Evolutionary conservation across 2,888 invertebrate species (phyloP).

Genomic region (Platycheirus albimanus): DNA sequence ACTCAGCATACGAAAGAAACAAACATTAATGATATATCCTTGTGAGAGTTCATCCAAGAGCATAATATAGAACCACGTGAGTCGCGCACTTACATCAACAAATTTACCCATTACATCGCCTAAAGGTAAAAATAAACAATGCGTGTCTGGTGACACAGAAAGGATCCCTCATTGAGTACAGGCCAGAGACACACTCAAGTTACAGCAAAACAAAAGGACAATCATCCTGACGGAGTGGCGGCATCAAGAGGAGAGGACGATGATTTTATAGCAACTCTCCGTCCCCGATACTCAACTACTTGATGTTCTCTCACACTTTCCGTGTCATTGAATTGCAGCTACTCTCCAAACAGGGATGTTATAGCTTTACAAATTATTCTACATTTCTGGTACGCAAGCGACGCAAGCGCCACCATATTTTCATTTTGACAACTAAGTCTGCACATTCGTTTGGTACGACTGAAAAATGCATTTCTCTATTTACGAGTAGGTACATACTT

Average conservation of each 20-base stretch:
- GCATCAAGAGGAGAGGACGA: no score
- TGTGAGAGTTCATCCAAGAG: slow-evolving; percentile 9
- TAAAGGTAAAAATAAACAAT: slow-evolving; percentile 27
- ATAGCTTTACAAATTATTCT: no score
- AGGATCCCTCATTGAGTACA: slow-evolving; percentile 7
- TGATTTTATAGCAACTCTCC: slow-evolving; percentile 58
- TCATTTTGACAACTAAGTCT: no score
- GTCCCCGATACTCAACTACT: neutral
- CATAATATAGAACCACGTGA: slow-evolving; percentile 63
- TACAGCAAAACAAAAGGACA: slow-evolving; percentile 45
- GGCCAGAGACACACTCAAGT: neutral
- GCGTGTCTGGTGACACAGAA: slow-evolving; percentile 60
- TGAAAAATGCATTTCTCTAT: no score
- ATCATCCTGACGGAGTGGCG: neutral
- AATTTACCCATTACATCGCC: neutral
- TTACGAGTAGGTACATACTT: no score
- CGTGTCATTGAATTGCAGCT: neutral
- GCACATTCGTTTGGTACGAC: no score
- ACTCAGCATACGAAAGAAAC: neutral
- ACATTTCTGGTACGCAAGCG: no score
- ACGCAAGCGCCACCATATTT: no score
- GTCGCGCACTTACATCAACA: slow-evolving; percentile 39
- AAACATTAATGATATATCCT: slow-evolving; percentile 8
- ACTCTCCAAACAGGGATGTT: neutral
- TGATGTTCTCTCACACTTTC: neutral